Evolutionary conservation across 2,113 vertebrate species (phyloP), one percentile per base, ranked within the genome.

Genomic region (Eretmochelys imbricata): DNA sequence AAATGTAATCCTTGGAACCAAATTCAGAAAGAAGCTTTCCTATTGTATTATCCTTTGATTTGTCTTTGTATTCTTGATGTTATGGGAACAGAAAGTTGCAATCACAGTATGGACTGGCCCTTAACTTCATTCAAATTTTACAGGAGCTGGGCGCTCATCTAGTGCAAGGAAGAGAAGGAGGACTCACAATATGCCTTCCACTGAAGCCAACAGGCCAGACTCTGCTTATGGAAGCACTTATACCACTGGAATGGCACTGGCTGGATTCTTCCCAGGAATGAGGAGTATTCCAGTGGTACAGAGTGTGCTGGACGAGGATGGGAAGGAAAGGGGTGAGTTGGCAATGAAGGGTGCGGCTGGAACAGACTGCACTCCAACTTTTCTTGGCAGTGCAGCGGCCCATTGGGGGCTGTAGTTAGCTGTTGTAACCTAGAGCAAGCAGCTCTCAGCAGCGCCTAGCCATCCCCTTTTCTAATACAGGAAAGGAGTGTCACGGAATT

Each of bases 121-220:
- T 8, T 13, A 6, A 5, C 55, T 11, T 12, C 48, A 50, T 1
- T 0, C 27, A 5, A 62, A 35, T 50, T 6, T 17, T 10, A 11
- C 0, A 0, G 51, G 1, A 0, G 5, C 8, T 13, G 19, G 55
- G 75, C 10, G 12, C 42, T 53, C 31, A 46, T 59, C 62, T 42
- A 42, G 12, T 46, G 24, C 27, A 76, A 79, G 84, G 69, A 1
- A 20, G 20, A 49, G 22, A 84, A 94, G 35, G 3, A 84, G 12
- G 48, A 81, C 17, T 10, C 35, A 46, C 49, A 0, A 14, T 3
- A 51, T 49, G 49, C 48, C 42, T 17, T 20, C 48, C 49, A 50
- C 3, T 50, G 79, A 80, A 95, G 55, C 31, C 55, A 38, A 5
- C 0, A 0, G 72, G 54, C 53, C 13, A 10, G 19, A 11, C 20